phyloP scores from a whole-genome alignment of 2,113 vertebrate genomes.

The Sebastes schlegelii region DNA sequence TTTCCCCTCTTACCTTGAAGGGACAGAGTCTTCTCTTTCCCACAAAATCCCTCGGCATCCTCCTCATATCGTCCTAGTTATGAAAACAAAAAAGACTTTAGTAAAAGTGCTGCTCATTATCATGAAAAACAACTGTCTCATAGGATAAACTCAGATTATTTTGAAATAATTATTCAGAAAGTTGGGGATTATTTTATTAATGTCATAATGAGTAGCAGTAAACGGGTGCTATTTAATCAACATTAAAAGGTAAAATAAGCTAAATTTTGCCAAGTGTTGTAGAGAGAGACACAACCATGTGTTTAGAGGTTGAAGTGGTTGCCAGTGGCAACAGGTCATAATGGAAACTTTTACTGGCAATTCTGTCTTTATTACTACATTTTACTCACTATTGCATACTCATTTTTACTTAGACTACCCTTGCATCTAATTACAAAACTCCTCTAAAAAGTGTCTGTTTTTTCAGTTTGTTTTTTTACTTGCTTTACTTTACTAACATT shows the following conservation, averaged over 20 bases:
- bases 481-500: too few relatives aligned
- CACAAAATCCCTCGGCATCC: conserved; percentile 43
- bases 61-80: conserved; percentile 49
- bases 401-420: too few relatives aligned
- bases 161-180: neutral
- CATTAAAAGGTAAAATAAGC: neutral
- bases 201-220: neutral
- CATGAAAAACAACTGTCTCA: neutral
- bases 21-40: conserved; percentile 47
- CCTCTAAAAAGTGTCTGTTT: too few relatives aligned
- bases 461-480: too few relatives aligned
- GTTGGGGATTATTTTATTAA: neutral
- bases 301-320: conserved; percentile 61
- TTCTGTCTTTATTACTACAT: too few relatives aligned
- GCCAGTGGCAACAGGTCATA: conserved; percentile 42
- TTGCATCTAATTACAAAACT: too few relatives aligned
- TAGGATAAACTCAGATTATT: neutral
- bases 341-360: too few relatives aligned
- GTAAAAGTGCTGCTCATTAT: neutral
- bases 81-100: neutral
- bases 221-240: neutral
- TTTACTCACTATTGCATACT: too few relatives aligned
- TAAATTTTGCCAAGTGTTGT: neutral
- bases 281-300: conserved; percentile 1
- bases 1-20: conserved; percentile 43